phyloP scores from a whole-genome alignment of 2,888 invertebrate species.

The Liposcelis brunnea region DNA sequence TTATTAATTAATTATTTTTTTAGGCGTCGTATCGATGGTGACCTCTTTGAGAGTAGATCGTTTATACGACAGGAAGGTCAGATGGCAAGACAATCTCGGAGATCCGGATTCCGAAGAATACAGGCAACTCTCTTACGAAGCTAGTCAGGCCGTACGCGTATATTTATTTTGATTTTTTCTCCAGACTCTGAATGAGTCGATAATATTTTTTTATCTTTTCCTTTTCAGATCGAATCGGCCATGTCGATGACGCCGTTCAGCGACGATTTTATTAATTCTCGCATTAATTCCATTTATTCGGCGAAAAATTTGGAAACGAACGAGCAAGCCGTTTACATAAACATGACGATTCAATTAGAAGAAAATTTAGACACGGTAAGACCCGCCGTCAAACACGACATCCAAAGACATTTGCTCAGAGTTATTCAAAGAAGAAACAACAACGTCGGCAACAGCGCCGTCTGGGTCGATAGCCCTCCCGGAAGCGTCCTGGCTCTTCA shows the following conservation, averaged over 20 bases:
- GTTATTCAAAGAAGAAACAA: constrained; percentile 68
- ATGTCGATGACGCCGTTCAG: constrained; percentile 86
- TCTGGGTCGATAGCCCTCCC: constrained; percentile 67
- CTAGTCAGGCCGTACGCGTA: constrained; percentile 63
- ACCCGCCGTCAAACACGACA: constrained; percentile 43
- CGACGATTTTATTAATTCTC: constrained; percentile 65
- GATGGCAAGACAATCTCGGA: constrained; percentile 56
- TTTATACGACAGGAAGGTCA: constrained; percentile 50
- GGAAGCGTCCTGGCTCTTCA: constrained; percentile 59
- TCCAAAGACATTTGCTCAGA: constrained; percentile 68
- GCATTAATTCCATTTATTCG: constrained; percentile 60
- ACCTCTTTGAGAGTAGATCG: constrained; percentile 67
- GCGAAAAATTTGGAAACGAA: constrained; percentile 30
- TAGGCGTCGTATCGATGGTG: constrained; percentile 55
- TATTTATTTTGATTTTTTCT: constrained; percentile 4
- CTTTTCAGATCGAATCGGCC: constrained; percentile 63
- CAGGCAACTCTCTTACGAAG: constrained; percentile 67
- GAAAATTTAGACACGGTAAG: constrained; percentile 42
- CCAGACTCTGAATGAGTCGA: constrained; percentile 1
- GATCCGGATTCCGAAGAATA: constrained; percentile 66
- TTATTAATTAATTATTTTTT: constrained; percentile 11
- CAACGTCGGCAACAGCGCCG: constrained; percentile 71
- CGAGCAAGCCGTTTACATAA: constrained; percentile 46
- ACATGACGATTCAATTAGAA: constrained; percentile 64
- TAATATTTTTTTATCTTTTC: constrained; percentile 9